Base-by-base conservation (phyloP, 2,888 invertebrate genomes). In the Drosophila lacicola region DNA sequence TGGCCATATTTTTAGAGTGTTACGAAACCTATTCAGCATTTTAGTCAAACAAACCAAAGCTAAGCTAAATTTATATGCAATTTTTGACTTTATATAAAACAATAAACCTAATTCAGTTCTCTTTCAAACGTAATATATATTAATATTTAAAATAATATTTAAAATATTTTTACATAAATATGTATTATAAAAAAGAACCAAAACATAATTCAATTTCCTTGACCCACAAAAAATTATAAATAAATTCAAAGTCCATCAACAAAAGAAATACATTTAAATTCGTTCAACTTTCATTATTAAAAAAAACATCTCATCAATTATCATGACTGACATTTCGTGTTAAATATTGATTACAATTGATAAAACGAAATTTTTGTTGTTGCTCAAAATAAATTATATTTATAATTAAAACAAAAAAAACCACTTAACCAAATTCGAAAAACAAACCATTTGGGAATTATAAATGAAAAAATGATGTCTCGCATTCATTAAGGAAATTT, bases 1-100 rank as follows among this genome's bases (percentile, higher is more conserved):
- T 17, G 9, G 25, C 29, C 10, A 57, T 60, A 70, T 74, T 61
- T 74, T 61, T 44, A 65, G 64, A 36, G 19, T 17, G 53, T 65
- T 53, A 44, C 51, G 25, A 17, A 55, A 34, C 17, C 13, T 21
- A 33, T 39, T 36, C n/a, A 4, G 19, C 53, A 34, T 33, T 60
- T 49, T 0, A 2, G 17, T 3, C 29, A 45, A 4, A 13, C 14
- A 34, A 51, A 51, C 10, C 19, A 2, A 9, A 33, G 21, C n/a
- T 29, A 29, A 2, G 2, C 29, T 29, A 29, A 29, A 29, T 8
- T 29, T 29, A 42, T 10, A 4, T 17, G 4, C 0, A 3, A n/a
- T 29, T 8, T 29, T 29, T 2, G 29, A 8, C 8, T 29, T 29
- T 29, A 29, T 29, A 29, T 29, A 29, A 29, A 2, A 29, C 29